A percentile compares a stretch with the other conserved stretches of the same genome.
phyloP scores from a whole-genome alignment of 2,888 invertebrate genomes.

The Eudemis profundana region DNA sequence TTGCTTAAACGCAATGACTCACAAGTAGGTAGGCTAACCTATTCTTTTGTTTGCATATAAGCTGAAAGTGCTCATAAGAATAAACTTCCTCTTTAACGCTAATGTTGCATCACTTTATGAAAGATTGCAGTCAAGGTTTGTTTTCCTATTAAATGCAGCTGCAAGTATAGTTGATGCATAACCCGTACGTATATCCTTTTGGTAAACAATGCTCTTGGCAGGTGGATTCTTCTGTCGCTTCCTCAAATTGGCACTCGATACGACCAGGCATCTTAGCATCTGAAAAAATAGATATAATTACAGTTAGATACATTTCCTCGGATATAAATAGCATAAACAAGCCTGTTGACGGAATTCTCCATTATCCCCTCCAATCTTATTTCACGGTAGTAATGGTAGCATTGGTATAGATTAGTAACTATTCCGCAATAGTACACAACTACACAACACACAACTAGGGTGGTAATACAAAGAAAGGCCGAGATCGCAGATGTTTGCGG shows the following conservation, averaged over 20 bases:
- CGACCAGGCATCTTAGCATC: slow-evolving; percentile 52
- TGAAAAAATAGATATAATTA: slow-evolving; percentile 19
- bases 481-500: too few relatives aligned
- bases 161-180: slow-evolving; percentile 71
- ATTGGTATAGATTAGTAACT: too few relatives aligned
- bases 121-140: slow-evolving; percentile 7
- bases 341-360: too few relatives aligned
- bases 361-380: too few relatives aligned
- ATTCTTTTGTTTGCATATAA: slow-evolving; percentile 14
- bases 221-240: slow-evolving; percentile 63
- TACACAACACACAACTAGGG: too few relatives aligned
- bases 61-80: neutral
- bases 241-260: slow-evolving; percentile 62
- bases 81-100: slow-evolving; percentile 6
- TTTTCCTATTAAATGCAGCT: slow-evolving; percentile 65
- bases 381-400: too few relatives aligned
- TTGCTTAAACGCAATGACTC: slow-evolving; percentile 29
- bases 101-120: slow-evolving; percentile 20
- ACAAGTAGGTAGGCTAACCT: neutral
- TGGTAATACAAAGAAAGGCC: too few relatives aligned
- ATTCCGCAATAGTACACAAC: too few relatives aligned
- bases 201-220: slow-evolving; percentile 74
- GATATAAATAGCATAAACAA: too few relatives aligned
- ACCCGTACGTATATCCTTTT: slow-evolving; percentile 75
- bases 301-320: too few relatives aligned